Conservation (phyloP, 1,140 invertebrate species). For the Drosophila burlai region DNA sequence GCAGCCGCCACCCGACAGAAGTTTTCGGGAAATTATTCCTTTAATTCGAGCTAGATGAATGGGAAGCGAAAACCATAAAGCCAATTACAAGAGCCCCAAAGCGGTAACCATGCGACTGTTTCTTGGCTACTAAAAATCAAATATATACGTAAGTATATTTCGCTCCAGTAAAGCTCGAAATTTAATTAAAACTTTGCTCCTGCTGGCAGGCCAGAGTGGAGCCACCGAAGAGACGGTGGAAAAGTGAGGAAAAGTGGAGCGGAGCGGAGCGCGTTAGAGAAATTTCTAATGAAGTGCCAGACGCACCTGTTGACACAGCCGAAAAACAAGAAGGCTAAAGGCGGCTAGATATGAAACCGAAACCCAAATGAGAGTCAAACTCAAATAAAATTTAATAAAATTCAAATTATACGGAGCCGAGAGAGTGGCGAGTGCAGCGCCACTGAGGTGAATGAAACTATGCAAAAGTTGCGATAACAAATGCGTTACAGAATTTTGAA, state of each 20-base stretch:
- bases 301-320: constrained; percentile 71
- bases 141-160: constrained; percentile 71
- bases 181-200: constrained; percentile 77
- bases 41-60: constrained; percentile 67
- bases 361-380: constrained; percentile 49
- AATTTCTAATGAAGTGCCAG: constrained; percentile 73
- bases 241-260: background rate
- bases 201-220: constrained; percentile 20
- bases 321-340: constrained; percentile 31
- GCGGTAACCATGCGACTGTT: constrained; percentile 70
- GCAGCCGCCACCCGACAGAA: constrained; percentile 9
- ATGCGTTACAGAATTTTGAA: constrained; percentile 40
- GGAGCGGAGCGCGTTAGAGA: constrained; percentile 27
- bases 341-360: constrained; percentile 25
- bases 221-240: background rate
- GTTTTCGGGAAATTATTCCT: constrained; percentile 40
- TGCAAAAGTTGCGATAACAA: constrained; percentile 41
- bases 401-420: constrained; percentile 34
- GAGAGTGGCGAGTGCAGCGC: constrained; percentile 20
- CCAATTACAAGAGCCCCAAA: constrained; percentile 53
- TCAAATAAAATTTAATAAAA: constrained; percentile 69
- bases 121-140: constrained; percentile 76
- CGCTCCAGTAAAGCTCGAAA: constrained; percentile 62
- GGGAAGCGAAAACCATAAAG: constrained; percentile 53
- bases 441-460: constrained; percentile 28